Percentiles rank a stretch among this genome's conserved stretches.
Conservation (phyloP, 2,888 invertebrate genomes). For the Caenorhabditis sp. region DNA sequence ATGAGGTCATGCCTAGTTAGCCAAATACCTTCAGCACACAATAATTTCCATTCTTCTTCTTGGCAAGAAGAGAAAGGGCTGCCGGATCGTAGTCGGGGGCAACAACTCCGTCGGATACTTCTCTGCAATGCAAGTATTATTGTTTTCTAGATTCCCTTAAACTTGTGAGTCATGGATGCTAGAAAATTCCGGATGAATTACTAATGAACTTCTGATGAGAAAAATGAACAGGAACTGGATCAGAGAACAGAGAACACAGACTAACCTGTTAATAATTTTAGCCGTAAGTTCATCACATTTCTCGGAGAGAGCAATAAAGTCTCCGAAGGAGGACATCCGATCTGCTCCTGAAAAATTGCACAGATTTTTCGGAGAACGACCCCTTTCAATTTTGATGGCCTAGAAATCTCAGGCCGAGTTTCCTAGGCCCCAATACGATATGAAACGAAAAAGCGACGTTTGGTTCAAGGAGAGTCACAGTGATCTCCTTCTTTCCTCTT, state of each 20-base stretch:
- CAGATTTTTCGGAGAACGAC: neutral
- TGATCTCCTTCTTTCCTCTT: constrained; percentile 53
- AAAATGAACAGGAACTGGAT: neutral
- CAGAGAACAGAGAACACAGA: constrained; percentile 4
- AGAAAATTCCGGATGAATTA: neutral
- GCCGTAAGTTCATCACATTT: constrained; percentile 93
- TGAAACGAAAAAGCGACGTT: constrained; percentile 36
- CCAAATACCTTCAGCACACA: constrained; percentile 89
- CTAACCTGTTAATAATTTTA: constrained; percentile 88
- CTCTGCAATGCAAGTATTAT: constrained; percentile 80
- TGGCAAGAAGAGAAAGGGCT: constrained; percentile 91
- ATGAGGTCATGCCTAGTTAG: neutral
- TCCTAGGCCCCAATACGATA: constrained; percentile 4
- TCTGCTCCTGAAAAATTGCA: constrained; percentile 88
- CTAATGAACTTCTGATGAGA: neutral
- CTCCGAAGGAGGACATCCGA: constrained; percentile 99
- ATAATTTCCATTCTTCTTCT: constrained; percentile 95
- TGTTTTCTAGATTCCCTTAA: too few species aligned
- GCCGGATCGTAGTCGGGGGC: constrained; percentile 93
- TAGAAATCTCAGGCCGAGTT: neutral
- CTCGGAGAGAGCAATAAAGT: constrained; percentile 96
- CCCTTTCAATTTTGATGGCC: neutral
- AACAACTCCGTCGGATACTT: constrained; percentile 98
- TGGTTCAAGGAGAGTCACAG: constrained; percentile 52
- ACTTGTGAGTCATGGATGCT: neutral